These are phyloP conservation scores for Dusona sp. DNA, from an alignment of 2,888 invertebrate species.

Conservation along the genomic window DNA sequence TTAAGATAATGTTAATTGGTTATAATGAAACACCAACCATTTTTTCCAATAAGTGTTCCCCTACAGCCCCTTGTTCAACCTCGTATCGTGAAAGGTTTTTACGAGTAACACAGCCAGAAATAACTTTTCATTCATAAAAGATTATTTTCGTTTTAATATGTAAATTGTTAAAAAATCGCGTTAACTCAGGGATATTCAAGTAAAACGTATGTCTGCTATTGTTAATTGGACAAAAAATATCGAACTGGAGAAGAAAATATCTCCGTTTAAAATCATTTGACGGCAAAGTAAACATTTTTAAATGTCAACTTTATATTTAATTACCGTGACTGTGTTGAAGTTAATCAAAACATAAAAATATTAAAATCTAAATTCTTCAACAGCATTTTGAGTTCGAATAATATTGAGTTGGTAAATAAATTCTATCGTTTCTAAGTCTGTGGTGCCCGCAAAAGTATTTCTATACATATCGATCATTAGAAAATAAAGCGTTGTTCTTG, in stretches of 20 bases:
- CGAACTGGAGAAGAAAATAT: neutral
- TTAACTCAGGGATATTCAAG: neutral
- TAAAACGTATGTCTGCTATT: neutral
- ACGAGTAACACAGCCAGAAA: slow-evolving; percentile 30
- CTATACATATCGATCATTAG: slow-evolving; percentile 39
- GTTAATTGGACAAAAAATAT: neutral
- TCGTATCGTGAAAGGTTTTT: slow-evolving; percentile 37
- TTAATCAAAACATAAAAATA: neutral
- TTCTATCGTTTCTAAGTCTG: neutral
- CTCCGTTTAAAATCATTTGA: neutral
- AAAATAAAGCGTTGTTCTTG: slow-evolving; percentile 28
- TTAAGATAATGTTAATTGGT: slow-evolving; percentile 11
- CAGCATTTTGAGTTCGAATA: neutral
- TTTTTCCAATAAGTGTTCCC: slow-evolving; percentile 58
- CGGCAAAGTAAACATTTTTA: neutral
- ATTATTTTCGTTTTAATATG: neutral
- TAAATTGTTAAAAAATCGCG: neutral
- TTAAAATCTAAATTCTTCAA: neutral
- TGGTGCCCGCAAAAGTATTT: slow-evolving; percentile 16
- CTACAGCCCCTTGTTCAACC: slow-evolving; percentile 21
- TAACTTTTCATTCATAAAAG: neutral
- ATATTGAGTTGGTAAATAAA: neutral
- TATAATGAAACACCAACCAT: slow-evolving; percentile 58
- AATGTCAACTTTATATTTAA: neutral
- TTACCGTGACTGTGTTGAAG: neutral